Base-by-base conservation (phyloP, 2,113 vertebrate species). In the Mormyrus iriodes region DNA sequence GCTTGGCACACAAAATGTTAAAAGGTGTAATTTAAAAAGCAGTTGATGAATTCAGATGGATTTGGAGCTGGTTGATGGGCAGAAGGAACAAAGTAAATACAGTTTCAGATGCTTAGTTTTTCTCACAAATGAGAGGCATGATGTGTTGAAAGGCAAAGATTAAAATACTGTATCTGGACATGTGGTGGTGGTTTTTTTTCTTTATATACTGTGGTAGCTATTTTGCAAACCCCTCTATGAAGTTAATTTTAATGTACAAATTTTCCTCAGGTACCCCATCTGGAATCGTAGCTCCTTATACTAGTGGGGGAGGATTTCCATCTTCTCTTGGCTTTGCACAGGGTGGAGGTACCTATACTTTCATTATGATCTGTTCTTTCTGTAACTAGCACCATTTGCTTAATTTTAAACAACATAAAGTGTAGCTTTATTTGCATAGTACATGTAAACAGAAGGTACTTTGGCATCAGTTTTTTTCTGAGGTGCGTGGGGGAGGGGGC, bases 241-340 rank as follows among this genome's bases (percentile, higher is more conserved):
- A 83, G 52, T 42, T 49, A 88, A 88, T 83, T 83, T 27, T 84
- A 42, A 84, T 89, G 52, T 61, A 83, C 76, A 61, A 46, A 12
- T 89, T 61, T 61, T 27, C 79, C 76, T 89, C 51, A 84, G 95
- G 95, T 91, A 94, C 95, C 90, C 95, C 95, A 88, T 95, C 95
- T 90, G 95, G 95, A 94, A 94, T 95, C 21, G 92, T 95, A 87
- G 94, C 94, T 86, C 95, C 95, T 90, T 96, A 95, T 93, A 95
- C 95, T 85, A 94, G 95, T 91, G 95, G 95, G 92, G 95, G 95
- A 94, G 94, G 94, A 85, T 96, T 94, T 93, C 95, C 94, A 73
- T 95, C 95, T 88, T 95, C 95, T 92, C 95, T 96, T 88, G 95
- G 94, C 87, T 93, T 95, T 89, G 94, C 95, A 1, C 95, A 95